A percentile compares a stretch with the other conserved stretches of the same genome.
Evolutionary conservation across 2,888 invertebrate species (phyloP).

Genomic region (Deilephila porcellus): DNA sequence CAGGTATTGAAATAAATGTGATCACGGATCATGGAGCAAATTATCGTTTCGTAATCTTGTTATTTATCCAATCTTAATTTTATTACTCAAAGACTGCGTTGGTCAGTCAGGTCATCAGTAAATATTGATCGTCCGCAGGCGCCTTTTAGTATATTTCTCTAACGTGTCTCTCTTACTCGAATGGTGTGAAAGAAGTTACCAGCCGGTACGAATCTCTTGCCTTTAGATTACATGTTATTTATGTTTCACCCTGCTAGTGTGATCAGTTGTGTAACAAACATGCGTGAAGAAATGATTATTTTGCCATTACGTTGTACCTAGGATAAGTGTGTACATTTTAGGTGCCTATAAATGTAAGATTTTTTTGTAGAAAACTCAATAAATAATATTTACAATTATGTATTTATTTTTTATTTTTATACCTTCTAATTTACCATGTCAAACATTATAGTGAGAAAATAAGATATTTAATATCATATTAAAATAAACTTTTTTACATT

Average conservation of each 20-base stretch:
- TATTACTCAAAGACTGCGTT: neutral
- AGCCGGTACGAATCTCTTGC: constrained; percentile 66
- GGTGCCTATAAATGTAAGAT: constrained; percentile 80
- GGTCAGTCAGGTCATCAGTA: neutral
- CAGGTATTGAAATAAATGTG: too few relatives aligned
- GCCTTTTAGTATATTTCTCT: constrained; percentile 31
- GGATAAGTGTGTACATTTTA: constrained; percentile 83
- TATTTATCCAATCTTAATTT: neutral
- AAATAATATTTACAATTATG: constrained; percentile 60
- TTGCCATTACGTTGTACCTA: constrained; percentile 83
- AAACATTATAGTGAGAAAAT: too few relatives aligned
- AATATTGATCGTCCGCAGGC: constrained; percentile 12
- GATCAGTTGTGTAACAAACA: constrained; percentile 64
- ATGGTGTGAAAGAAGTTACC: constrained; percentile 69
- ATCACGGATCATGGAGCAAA: too few relatives aligned
- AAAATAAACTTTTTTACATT: too few relatives aligned
- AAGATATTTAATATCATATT: too few relatives aligned
- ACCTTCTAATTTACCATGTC: too few relatives aligned
- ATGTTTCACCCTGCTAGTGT: constrained; percentile 69
- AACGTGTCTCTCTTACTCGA: constrained; percentile 29
- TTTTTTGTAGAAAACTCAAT: constrained; percentile 75
- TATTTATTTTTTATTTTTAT: constrained; percentile 37
- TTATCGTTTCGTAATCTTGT: too few relatives aligned
- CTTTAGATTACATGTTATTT: constrained; percentile 75
- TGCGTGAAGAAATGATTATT: constrained; percentile 69